Percentiles rank a stretch among this genome's conserved stretches.
Conservation (phyloP, 2,113 vertebrate species). For the Zonotrichia leucophrys region DNA sequence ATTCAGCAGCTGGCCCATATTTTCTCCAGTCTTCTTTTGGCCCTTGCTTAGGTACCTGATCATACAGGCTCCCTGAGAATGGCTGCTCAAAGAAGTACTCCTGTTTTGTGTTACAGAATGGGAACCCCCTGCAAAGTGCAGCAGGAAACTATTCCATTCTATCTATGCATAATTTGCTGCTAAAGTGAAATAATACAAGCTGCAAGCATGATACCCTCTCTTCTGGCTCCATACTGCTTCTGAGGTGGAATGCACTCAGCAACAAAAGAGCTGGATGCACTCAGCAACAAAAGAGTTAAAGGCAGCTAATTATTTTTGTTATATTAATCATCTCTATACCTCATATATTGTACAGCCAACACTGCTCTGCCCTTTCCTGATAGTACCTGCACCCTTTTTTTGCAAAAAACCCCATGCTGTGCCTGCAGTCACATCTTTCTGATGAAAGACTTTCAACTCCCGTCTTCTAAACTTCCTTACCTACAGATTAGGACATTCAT, state of each 20-base stretch:
- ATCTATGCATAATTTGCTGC: background rate
- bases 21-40: background rate
- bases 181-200: background rate
- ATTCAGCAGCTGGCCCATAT: no score
- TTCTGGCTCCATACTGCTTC: background rate
- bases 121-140: background rate
- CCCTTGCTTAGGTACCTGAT: background rate
- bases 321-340: background rate
- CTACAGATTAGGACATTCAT: background rate
- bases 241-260: background rate
- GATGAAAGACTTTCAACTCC: background rate
- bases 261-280: background rate
- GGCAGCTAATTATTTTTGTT: background rate
- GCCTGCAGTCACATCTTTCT: background rate
- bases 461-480: background rate
- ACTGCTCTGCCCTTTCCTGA: background rate
- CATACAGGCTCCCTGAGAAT: background rate
- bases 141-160: background rate
- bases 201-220: background rate
- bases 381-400: background rate
- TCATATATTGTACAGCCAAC: background rate
- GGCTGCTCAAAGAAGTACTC: background rate
- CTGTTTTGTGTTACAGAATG: background rate
- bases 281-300: background rate
- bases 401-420: rapidly evolving